A percentile compares a stretch with the other conserved stretches of the same genome.
Evolutionary conservation across 2,888 invertebrate genomes (phyloP).

Genomic region (Pristionchus mayeri): DNA sequence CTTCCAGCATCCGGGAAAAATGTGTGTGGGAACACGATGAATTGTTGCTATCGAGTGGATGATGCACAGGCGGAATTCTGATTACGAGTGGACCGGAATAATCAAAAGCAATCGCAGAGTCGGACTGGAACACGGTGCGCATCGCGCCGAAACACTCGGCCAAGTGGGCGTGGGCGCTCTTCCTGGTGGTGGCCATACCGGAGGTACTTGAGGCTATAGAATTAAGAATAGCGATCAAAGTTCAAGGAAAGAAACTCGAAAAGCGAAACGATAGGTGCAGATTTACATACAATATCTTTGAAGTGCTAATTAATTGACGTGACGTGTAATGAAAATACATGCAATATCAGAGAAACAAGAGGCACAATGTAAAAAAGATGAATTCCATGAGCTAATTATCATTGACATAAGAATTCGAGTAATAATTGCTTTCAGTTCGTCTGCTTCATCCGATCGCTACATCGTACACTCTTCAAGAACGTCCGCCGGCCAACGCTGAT

Average conservation of each 20-base stretch:
- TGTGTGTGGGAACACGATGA: too few species aligned
- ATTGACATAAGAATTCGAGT: too few species aligned
- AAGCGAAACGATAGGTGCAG: background rate
- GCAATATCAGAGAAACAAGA: too few species aligned
- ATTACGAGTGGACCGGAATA: too few species aligned
- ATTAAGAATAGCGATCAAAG: conserved; percentile 61
- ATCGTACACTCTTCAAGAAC: conserved; percentile 77
- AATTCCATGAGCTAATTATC: too few species aligned
- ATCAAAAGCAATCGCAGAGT: too few species aligned
- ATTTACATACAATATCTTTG: too few species aligned
- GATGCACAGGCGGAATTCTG: too few species aligned
- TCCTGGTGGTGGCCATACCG: conserved; percentile 77
- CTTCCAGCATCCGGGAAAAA: too few species aligned
- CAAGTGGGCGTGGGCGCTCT: conserved; percentile 78
- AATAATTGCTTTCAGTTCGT: conserved; percentile 57
- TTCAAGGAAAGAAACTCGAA: conserved; percentile 17
- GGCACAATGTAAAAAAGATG: too few species aligned
- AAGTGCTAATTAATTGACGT: background rate
- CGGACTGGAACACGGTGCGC: conserved; percentile 68
- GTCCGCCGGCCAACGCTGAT: conserved; percentile 72
- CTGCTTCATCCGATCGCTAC: conserved; percentile 76
- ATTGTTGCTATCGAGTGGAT: too few species aligned
- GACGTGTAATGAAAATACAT: too few species aligned
- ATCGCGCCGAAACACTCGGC: conserved; percentile 72
- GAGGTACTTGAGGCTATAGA: conserved; percentile 76